Evolutionary conservation across 2,797 vertebrate species (phyloP).

Genomic region (Caiman crocodilus): DNA sequence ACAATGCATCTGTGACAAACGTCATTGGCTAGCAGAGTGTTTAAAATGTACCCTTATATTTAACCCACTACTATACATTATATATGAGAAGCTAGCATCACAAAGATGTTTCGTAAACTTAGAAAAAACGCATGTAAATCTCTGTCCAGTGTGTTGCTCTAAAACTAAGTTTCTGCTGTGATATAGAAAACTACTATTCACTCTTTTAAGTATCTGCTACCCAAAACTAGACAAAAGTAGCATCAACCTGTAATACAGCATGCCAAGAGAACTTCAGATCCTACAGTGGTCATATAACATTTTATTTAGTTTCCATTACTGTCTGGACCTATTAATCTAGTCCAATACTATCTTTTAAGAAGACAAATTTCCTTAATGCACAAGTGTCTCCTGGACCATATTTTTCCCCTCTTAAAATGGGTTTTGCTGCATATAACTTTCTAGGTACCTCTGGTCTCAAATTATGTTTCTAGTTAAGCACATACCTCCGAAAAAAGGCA

Average conservation of each 20-base stretch:
- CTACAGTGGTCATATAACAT: not conserved
- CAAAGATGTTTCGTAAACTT: too few species aligned
- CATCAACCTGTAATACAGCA: not conserved
- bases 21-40: not conserved
- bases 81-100: not conserved
- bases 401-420: not conserved
- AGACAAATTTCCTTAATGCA: not conserved
- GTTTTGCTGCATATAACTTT: not conserved
- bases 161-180: not conserved
- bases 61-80: not conserved
- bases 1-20: not conserved
- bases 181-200: not conserved
- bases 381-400: not conserved
- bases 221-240: not conserved
- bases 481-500: not conserved
- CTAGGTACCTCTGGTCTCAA: not conserved
- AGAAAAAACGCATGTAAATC: not conserved
- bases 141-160: not conserved
- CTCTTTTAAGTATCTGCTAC: not conserved
- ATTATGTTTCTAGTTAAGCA: slow-evolving; percentile 6
- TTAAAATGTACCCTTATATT: not conserved
- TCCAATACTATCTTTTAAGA: not conserved
- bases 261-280: not conserved
- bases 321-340: too few species aligned
- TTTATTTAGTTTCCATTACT: not conserved